phyloP scores from a whole-genome alignment of 2,797 vertebrate species.

The Chloroceryle amazona region DNA sequence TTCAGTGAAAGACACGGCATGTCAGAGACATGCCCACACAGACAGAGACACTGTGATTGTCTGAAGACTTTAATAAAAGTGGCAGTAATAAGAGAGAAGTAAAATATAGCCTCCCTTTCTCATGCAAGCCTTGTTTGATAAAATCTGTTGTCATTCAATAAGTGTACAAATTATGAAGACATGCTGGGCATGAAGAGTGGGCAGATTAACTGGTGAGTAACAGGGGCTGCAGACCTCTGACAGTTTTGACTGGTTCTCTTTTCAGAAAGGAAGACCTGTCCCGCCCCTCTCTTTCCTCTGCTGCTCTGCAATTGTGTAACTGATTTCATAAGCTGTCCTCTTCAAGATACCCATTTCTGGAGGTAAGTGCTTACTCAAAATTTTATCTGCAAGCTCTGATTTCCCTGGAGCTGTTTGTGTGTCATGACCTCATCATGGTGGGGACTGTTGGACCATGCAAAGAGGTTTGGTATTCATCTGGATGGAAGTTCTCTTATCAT shows the following conservation, averaged over 20 bases:
- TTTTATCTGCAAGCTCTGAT: background rate
- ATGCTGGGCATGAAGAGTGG: background rate
- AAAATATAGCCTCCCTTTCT: background rate
- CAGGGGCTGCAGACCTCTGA: background rate
- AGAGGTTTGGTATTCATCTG: background rate
- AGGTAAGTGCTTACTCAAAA: background rate
- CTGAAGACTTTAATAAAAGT: conserved; percentile 14
- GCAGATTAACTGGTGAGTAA: background rate
- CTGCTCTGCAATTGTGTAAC: background rate
- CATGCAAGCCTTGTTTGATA: background rate
- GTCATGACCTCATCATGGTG: accelerated
- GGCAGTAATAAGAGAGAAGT: background rate
- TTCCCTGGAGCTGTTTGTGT: background rate
- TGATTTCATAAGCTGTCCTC: background rate
- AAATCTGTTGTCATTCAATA: background rate
- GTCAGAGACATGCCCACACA: background rate
- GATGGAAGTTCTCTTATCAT: background rate
- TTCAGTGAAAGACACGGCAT: background rate
- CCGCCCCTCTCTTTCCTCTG: background rate
- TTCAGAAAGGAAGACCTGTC: background rate
- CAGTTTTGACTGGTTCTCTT: background rate
- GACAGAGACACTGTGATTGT: background rate
- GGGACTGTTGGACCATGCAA: background rate
- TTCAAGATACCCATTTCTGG: background rate
- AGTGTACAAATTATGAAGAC: background rate